Evolutionary conservation across 2,797 vertebrate genomes (phyloP).

Genomic region (Esox lucius): DNA sequence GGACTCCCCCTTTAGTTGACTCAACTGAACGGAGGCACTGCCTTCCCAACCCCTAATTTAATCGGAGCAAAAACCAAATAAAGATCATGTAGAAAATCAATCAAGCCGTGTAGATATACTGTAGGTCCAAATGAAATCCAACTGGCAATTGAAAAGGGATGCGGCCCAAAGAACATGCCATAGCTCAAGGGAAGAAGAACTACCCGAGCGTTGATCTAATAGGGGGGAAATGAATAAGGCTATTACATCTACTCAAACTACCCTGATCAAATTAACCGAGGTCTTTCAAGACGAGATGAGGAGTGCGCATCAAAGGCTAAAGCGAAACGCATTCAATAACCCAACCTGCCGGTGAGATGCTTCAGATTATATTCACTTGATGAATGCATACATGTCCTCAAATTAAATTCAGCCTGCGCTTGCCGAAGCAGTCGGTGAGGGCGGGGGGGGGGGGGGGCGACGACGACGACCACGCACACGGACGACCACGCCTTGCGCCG

Average conservation of each 20-base stretch:
- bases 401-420: slow-evolving; percentile 11
- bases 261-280: slow-evolving; percentile 54
- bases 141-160: slow-evolving; percentile 31
- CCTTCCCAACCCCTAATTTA: slow-evolving; percentile 14
- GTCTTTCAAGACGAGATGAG: slow-evolving; percentile 28
- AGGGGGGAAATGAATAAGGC: slow-evolving; percentile 27
- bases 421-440: slow-evolving; percentile 6
- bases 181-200: slow-evolving; percentile 34
- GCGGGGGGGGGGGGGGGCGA: no score
- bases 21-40: no score
- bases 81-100: slow-evolving; percentile 37
- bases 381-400: slow-evolving; percentile 24
- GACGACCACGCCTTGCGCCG: no score
- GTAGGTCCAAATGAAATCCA: slow-evolving; percentile 30
- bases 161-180: slow-evolving; percentile 22
- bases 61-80: slow-evolving; percentile 30
- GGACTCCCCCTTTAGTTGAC: no score
- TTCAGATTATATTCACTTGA: slow-evolving; percentile 5
- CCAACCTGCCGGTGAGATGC: background rate
- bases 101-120: slow-evolving; percentile 15
- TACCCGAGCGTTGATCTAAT: slow-evolving; percentile 46
- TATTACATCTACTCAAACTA: slow-evolving; percentile 38
- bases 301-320: background rate
- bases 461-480: no score
- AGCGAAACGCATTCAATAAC: background rate